Conservation (phyloP, 2,888 invertebrate genomes). For the Parochlus steinenii region DNA sequence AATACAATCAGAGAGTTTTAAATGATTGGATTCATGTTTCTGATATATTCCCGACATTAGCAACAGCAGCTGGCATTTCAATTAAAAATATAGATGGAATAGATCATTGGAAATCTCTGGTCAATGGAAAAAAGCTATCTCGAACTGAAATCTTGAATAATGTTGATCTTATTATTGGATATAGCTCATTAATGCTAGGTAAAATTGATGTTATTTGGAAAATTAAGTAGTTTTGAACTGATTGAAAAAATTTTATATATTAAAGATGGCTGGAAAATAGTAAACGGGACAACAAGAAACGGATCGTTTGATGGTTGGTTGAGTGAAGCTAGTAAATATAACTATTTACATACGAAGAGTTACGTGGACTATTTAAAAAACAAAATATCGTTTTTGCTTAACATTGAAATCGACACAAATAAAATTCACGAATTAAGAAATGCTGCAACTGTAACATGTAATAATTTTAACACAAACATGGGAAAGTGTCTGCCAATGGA, state of each 20-base stretch:
- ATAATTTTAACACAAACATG: constrained; percentile 12
- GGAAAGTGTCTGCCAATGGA: constrained; percentile 20
- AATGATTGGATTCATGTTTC: constrained; percentile 57
- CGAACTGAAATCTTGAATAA: constrained; percentile 50
- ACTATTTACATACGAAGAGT: not conserved
- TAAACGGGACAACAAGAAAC: constrained; percentile 1
- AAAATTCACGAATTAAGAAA: constrained; percentile 19
- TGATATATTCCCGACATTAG: constrained; percentile 63
- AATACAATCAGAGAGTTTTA: constrained; percentile 56
- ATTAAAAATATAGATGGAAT: constrained; percentile 40
- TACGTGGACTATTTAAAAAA: not conserved
- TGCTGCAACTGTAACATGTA: constrained; percentile 21
- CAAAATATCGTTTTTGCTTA: too few relatives aligned
- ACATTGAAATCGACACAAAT: not conserved
- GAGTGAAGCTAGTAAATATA: not conserved
- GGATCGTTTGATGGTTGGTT: constrained; percentile 2
- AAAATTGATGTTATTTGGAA: too few relatives aligned
- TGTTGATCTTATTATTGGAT: constrained; percentile 43
- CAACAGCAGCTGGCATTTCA: constrained; percentile 20
- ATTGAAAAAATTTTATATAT: too few relatives aligned
- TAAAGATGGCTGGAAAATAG: not conserved
- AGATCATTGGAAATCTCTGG: constrained; percentile 49
- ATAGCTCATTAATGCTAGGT: constrained; percentile 19
- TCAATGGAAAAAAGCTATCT: constrained; percentile 28
- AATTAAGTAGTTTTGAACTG: too few relatives aligned